Evolutionary conservation across 2,797 vertebrate genomes (phyloP).

Genomic region (Acipenser transmontanus): DNA sequence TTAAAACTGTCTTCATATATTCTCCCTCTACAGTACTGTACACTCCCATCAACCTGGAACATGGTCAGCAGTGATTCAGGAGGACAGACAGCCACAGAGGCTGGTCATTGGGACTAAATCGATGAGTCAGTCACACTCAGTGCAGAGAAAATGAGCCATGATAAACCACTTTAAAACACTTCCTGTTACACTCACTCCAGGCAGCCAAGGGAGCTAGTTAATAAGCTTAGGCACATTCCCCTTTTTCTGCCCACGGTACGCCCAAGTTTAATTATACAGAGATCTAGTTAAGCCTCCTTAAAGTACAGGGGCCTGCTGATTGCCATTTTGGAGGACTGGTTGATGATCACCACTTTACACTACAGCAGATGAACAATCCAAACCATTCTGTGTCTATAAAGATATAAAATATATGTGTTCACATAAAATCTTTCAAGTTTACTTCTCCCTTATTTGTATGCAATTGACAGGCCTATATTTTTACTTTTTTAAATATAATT

Average conservation of each 20-base stretch:
- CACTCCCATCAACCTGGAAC: neutral
- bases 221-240: slow-evolving; percentile 25
- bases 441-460: too few relatives aligned
- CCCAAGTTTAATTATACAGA: slow-evolving; percentile 6
- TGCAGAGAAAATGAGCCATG: slow-evolving; percentile 1
- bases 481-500: too few relatives aligned
- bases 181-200: slow-evolving; percentile 12
- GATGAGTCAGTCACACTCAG: neutral
- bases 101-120: neutral
- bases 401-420: too few relatives aligned
- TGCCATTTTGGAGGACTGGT: neutral
- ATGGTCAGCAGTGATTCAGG: neutral
- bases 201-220: slow-evolving; percentile 17
- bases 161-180: slow-evolving; percentile 22
- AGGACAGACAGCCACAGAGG: neutral
- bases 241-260: slow-evolving; percentile 13
- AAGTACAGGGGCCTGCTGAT: neutral
- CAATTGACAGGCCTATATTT: too few relatives aligned
- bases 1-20: too few relatives aligned
- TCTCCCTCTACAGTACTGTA: too few relatives aligned
- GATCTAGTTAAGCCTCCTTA: neutral
- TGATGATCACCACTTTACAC: neutral
- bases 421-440: too few relatives aligned
- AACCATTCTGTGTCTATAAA: too few relatives aligned
- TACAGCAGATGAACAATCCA: neutral